These are phyloP conservation scores for Teinopalpus imperialis DNA, from an alignment of 2,888 invertebrate genomes.

Conservation along the genomic window DNA sequence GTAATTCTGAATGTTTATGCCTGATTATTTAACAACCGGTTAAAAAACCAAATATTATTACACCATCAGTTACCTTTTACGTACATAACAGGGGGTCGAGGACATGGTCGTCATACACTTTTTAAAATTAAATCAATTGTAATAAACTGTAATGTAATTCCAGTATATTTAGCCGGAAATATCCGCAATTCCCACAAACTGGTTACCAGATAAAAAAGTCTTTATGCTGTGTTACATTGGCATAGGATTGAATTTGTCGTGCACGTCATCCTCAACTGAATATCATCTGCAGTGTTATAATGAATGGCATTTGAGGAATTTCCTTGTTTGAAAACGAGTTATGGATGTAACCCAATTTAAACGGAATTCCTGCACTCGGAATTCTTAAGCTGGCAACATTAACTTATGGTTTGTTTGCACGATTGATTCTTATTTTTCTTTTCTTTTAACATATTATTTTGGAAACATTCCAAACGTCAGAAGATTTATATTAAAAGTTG, in stretches of 20 bases:
- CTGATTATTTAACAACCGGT: no score
- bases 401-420: slow-evolving; percentile 1
- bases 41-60: no score
- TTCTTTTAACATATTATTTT: not conserved
- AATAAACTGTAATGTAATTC: no score
- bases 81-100: no score
- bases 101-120: no score
- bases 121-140: no score
- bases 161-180: not conserved
- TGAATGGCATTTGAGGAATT: slow-evolving; percentile 22
- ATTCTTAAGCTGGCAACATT: slow-evolving; percentile 13
- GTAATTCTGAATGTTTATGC: no score
- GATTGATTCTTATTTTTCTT: slow-evolving; percentile 3
- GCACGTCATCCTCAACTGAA: not conserved
- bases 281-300: slow-evolving; percentile 17
- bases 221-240: not conserved
- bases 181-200: slow-evolving; percentile 5
- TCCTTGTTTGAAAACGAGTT: slow-evolving; percentile 23
- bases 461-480: no score
- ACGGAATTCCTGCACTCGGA: slow-evolving; percentile 14
- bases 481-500: no score
- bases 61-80: no score
- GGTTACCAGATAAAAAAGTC: not conserved
- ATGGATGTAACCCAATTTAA: slow-evolving; percentile 25
- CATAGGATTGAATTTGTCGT: slow-evolving; percentile 13